phyloP scores from a whole-genome alignment of 2,888 invertebrate genomes.

The Andrena fulva region DNA sequence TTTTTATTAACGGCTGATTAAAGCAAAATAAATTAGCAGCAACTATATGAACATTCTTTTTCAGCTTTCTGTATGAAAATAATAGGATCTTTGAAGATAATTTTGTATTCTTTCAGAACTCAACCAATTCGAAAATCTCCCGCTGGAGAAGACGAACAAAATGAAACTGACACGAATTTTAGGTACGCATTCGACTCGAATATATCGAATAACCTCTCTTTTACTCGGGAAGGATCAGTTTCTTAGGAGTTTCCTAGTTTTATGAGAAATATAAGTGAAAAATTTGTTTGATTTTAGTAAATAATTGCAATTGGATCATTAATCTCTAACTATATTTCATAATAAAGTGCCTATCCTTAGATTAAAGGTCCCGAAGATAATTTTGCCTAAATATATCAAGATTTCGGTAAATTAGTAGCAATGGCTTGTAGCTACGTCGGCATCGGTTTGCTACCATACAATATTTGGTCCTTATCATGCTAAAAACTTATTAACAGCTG shows the following conservation, averaged over 20 bases:
- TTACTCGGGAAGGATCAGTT: not conserved
- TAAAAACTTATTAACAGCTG: not conserved
- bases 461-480: not conserved
- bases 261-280: not conserved
- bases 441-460: not conserved
- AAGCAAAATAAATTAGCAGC: too few species aligned
- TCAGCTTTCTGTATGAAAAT: too few species aligned
- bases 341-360: not conserved
- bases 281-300: not conserved
- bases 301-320: not conserved
- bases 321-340: not conserved
- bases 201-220: not conserved
- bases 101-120: slow-evolving; percentile 31
- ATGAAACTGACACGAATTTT: slow-evolving; percentile 39
- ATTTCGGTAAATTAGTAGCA: not conserved
- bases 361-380: not conserved
- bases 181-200: slow-evolving; percentile 22
- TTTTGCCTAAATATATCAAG: not conserved
- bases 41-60: too few species aligned
- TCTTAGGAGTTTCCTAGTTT: not conserved
- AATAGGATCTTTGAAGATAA: not conserved
- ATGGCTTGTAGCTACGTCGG: not conserved
- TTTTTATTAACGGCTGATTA: not conserved
- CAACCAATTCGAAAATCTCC: not conserved
- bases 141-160: slow-evolving; percentile 25